Percentiles rank a stretch among this genome's conserved stretches.
Evolutionary conservation across 2,113 vertebrate genomes (phyloP).

Genomic region (Penelope pileata): DNA sequence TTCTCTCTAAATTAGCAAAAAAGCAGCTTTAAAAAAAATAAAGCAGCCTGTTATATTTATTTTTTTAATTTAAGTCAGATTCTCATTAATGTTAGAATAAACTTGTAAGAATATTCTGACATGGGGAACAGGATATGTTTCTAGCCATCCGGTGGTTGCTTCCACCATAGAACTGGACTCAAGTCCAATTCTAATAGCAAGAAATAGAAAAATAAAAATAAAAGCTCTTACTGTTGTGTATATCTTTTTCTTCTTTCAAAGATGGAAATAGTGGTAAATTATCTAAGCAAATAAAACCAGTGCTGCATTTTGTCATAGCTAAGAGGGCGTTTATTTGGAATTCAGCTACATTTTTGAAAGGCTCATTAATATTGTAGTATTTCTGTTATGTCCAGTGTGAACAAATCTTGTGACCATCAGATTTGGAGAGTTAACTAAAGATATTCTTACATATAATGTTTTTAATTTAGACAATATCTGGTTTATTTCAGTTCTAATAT

Average conservation of each 20-base stretch:
- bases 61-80: not conserved
- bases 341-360: not conserved
- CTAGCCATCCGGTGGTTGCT: too few species aligned
- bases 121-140: too few species aligned
- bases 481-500: not conserved
- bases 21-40: not conserved
- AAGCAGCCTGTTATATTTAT: not conserved
- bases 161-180: not conserved
- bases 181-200: not conserved
- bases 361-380: not conserved
- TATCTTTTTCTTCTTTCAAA: not conserved
- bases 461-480: not conserved
- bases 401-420: not conserved
- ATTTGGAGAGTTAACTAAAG: not conserved
- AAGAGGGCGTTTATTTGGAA: not conserved
- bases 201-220: not conserved
- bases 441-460: not conserved
- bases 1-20: not conserved
- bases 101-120: not conserved
- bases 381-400: not conserved
- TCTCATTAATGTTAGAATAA: not conserved
- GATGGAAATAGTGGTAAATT: not conserved
- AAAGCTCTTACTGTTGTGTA: not conserved
- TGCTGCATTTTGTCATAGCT: not conserved
- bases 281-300: not conserved